Evolutionary conservation across 2,888 invertebrate genomes (phyloP).

Genomic region (Lamellibrachia satsuma): DNA sequence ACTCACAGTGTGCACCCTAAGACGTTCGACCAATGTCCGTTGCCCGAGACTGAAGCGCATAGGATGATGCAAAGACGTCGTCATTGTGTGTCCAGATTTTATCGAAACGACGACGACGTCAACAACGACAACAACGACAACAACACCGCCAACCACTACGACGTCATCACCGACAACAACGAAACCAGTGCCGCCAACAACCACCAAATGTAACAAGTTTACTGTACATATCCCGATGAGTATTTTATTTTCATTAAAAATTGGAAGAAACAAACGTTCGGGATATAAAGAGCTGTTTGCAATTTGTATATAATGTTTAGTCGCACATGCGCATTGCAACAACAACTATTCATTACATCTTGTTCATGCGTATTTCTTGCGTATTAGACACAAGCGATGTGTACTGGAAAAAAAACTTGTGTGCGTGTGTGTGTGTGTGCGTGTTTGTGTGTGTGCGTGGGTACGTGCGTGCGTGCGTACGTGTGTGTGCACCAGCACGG

Average conservation of each 20-base stretch:
- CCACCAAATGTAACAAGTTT: not conserved
- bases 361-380: not conserved
- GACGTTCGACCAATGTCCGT: not conserved
- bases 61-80: not conserved
- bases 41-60: not conserved
- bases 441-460: too few relatives aligned
- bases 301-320: not conserved
- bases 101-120: not conserved
- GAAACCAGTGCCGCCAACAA: not conserved
- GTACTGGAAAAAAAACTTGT: not conserved
- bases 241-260: not conserved
- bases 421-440: too few relatives aligned
- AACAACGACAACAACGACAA: not conserved
- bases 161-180: not conserved
- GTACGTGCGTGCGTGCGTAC: not conserved
- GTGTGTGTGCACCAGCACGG: not conserved
- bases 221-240: not conserved
- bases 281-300: too few relatives aligned
- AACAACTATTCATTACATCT: not conserved
- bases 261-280: not conserved
- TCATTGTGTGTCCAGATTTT: not conserved
- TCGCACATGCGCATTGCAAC: too few relatives aligned
- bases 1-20: not conserved
- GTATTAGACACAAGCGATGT: not conserved
- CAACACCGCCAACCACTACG: not conserved